phyloP scores from a whole-genome alignment of 1,140 invertebrate genomes.

The Trichonephila clavata region DNA sequence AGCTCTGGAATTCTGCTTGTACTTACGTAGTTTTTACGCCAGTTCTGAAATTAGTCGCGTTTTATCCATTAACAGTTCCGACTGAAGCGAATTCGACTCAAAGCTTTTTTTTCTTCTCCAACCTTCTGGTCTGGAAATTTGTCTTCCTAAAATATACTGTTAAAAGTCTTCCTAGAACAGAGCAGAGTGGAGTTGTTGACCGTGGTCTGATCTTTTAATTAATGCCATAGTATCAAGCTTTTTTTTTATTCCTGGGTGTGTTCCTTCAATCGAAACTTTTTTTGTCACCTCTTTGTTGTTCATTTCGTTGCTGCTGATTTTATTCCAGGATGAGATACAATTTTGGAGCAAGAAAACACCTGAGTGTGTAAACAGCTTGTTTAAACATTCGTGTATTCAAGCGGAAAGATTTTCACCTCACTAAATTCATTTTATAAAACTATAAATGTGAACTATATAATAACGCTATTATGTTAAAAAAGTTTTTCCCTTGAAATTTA shows the following conservation, averaged over 20 bases:
- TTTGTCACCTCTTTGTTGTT: background rate
- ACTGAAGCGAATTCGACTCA: conserved; percentile 2
- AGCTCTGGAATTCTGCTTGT: conserved; percentile 33
- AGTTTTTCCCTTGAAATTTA: background rate
- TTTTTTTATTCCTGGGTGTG: background rate
- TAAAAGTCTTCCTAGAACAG: background rate
- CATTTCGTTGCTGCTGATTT: background rate
- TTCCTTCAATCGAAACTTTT: background rate
- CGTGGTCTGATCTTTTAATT: conserved; percentile 1
- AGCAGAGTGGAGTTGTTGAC: conserved; percentile 24
- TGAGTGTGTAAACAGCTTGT: background rate
- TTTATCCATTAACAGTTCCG: conserved; percentile 14
- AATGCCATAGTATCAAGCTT: conserved; percentile 6
- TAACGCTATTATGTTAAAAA: background rate
- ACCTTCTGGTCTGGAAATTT: conserved; percentile 3
- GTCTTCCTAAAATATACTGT: background rate
- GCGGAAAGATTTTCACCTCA: background rate
- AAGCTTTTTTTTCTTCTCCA: background rate
- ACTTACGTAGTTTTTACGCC: conserved; percentile 30
- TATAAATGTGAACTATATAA: no score
- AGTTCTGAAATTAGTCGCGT: conserved; percentile 30
- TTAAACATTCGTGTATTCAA: background rate
- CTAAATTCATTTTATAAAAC: background rate
- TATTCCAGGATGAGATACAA: background rate
- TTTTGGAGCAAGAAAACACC: background rate